A percentile compares a stretch with the other conserved stretches of the same genome.
Conservation (phyloP, 37 sponge, comb jelly and placozoan genomes). For the Lycopodina hypogea region DNA sequence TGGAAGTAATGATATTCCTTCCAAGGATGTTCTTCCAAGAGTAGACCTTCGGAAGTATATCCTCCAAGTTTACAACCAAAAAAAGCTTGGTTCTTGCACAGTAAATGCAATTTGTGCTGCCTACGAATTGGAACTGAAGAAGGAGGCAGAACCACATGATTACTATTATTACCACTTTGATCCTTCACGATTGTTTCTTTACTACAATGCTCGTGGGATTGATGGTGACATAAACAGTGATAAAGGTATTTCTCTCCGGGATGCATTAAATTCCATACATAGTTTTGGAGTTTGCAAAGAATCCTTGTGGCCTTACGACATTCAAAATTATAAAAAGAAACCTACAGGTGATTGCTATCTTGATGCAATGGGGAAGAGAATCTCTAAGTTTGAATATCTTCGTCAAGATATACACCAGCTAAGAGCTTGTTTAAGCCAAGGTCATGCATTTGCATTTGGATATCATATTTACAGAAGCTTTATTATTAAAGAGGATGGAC, state of each 20-base stretch:
- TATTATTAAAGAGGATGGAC: not conserved
- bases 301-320: conserved; percentile 6
- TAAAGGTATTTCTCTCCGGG: conserved; percentile 13
- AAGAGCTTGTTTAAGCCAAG: conserved; percentile 7
- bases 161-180: not conserved
- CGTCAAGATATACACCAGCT: not conserved
- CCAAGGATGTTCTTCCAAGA: not conserved
- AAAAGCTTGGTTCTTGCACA: conserved; percentile 5
- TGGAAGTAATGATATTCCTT: not conserved
- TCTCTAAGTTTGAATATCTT: conserved; percentile 9
- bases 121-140: conserved; percentile 3
- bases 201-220: conserved; percentile 9
- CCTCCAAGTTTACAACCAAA: conserved; percentile 2
- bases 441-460: conserved; percentile 2
- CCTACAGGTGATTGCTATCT: conserved; percentile 1
- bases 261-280: conserved; percentile 1
- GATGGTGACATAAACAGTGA: not conserved
- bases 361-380: conserved; percentile 1
- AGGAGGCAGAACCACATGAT: not conserved
- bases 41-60: conserved; percentile 16
- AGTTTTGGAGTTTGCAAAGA: conserved; percentile 17
- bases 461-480: not conserved
- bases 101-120: conserved; percentile 28
- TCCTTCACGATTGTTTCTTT: conserved; percentile 21
- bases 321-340: not conserved